Evolutionary conservation across 92 coral and sea anemone species (phyloP), one percentile per base, ranked within the genome.

Genomic region (Palythoa grandiflora): DNA sequence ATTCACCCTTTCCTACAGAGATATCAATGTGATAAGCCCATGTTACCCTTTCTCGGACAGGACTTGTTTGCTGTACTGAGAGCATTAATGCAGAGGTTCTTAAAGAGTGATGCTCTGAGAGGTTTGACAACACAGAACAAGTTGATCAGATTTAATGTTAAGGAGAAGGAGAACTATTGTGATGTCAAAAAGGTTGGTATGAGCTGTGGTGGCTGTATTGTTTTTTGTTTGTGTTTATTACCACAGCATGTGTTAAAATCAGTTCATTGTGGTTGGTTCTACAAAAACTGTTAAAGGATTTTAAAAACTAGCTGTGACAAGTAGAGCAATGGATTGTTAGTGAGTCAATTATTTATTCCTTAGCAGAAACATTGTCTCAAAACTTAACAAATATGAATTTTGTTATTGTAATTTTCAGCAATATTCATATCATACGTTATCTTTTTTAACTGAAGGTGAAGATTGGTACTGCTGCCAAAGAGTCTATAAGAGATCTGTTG

Each of bases 391-490:
- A 28, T 70, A 7, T 70, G 74, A 70, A 51, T 0, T 51, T 70
- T 70, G 74, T 70, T 70, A 70, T 70, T 70, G 74, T 70, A 70
- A 70, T 28, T 70, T 70, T 70, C 74, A 70, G 74, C 74, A 70
- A 37, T 70, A 37, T 70, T 70, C 47, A 70, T 28, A 70, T 70
- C 74, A 70, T 35, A 70, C n/a, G 74, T 70, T 70, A 35, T 70
- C 74, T 70, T 70, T 14, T 70, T 38, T 70, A 28, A 70, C 74
- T 70, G 74, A 73, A 73, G 77, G 77, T 73, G 77, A 73, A 73
- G 55, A 38, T 73, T 73, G 77, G 77, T 73, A 35, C 77, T 73
- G 54, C 77, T 73, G 54, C 87, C 51, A 83, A 83, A 83, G 87
- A 83, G 71, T 63, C 79, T n/a, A 51, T 68, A 47, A 83, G 76